Percentiles rank a stretch among this genome's conserved stretches.
phyloP scores from a whole-genome alignment of 2,113 vertebrate genomes.

The Hyperopisus bebe region DNA sequence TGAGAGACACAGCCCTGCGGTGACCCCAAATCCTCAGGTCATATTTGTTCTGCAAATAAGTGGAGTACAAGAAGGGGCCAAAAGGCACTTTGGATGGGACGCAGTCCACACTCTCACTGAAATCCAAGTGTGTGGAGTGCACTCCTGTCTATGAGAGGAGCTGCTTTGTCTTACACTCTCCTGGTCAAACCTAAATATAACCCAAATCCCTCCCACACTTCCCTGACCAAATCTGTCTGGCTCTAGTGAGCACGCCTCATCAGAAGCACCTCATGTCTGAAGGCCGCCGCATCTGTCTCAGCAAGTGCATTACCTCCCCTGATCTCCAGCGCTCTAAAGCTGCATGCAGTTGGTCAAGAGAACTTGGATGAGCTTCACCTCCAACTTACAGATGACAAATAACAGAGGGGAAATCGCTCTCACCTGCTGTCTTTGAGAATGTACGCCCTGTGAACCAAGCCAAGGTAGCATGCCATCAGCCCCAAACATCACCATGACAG shows the following conservation, averaged over 20 bases:
- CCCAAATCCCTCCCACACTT: not conserved
- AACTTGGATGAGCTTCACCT: constrained; percentile 6
- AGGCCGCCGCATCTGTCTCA: not conserved
- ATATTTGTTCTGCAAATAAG: not conserved
- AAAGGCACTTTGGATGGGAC: not conserved
- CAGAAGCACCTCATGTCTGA: not conserved
- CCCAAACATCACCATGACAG: not conserved
- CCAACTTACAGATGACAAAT: constrained; percentile 19
- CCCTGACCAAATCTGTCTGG: not conserved
- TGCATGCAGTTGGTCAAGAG: not conserved
- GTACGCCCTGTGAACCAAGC: not conserved
- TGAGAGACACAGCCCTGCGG: not conserved
- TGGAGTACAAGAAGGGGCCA: not conserved
- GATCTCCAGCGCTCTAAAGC: not conserved
- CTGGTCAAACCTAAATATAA: constrained; percentile 16
- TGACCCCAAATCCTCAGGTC: not conserved
- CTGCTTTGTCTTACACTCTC: constrained; percentile 19
- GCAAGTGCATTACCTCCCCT: not conserved
- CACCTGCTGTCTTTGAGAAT: not conserved
- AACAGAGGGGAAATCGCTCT: not conserved
- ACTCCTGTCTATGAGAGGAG: not conserved
- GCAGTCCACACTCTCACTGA: not conserved
- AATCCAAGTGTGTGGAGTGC: not conserved
- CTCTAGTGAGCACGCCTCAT: not conserved
- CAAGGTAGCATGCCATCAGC: not conserved